Percentiles rank a stretch among this genome's conserved stretches.
These are phyloP conservation scores for Acronicta aceris DNA, from an alignment of 2,888 invertebrate genomes.

Conservation along the genomic window DNA sequence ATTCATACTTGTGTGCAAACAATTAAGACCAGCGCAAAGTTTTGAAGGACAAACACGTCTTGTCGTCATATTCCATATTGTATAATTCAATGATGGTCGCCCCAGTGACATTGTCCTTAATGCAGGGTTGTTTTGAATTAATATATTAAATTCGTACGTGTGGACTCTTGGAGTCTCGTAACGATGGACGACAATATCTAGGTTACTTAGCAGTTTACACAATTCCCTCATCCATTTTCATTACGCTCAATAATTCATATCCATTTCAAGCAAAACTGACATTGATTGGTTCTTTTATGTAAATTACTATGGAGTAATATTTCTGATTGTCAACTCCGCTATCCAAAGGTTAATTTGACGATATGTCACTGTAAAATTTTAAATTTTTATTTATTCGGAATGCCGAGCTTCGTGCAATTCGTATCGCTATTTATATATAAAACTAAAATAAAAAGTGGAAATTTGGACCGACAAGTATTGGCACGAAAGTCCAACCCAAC, in stretches of 20 bases:
- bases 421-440: background rate
- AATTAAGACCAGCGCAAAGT: conserved; percentile 3
- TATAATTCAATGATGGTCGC: conserved; percentile 13
- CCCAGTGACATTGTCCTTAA: conserved; percentile 18
- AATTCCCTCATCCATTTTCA: conserved; percentile 9
- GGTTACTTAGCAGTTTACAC: conserved; percentile 9
- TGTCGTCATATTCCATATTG: conserved; percentile 8
- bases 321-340: background rate
- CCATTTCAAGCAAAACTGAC: conserved; percentile 3
- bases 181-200: background rate
- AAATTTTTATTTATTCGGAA: background rate
- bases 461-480: conserved; percentile 11
- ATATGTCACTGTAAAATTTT: background rate
- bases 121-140: conserved; percentile 26
- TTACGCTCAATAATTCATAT: conserved; percentile 16
- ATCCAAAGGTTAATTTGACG: too few species aligned
- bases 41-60: conserved; percentile 19
- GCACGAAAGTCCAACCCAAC: conserved; percentile 19
- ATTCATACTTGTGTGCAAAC: conserved; percentile 22
- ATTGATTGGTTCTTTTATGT: conserved; percentile 9
- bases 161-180: background rate
- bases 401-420: background rate
- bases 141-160: conserved; percentile 21
- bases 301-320: conserved; percentile 12
- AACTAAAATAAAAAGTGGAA: background rate